Evolutionary conservation across 2,888 invertebrate species (phyloP).

Genomic region (Drosophila koepferae): DNA sequence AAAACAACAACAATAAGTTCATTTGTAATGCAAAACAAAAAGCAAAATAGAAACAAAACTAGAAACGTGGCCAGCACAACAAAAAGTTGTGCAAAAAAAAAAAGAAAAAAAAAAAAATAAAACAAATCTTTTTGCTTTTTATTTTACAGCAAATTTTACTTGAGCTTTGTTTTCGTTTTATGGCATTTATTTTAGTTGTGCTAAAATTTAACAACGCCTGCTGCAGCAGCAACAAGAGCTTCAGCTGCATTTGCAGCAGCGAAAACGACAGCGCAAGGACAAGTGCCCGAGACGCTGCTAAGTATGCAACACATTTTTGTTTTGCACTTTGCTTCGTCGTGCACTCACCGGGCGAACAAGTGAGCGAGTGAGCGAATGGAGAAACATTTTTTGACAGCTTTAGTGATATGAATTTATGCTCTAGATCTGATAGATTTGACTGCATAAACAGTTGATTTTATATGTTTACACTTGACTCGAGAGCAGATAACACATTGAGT

Average conservation of each 20-base stretch:
- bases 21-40: conserved; percentile 74
- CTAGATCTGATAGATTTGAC: conserved; percentile 16
- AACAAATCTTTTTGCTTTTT: background rate
- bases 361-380: background rate
- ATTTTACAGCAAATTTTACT: conserved; percentile 13
- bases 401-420: conserved; percentile 9
- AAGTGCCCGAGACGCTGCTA: conserved; percentile 64
- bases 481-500: background rate
- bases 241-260: conserved; percentile 10
- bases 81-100: conserved; percentile 17
- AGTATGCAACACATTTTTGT: conserved; percentile 69
- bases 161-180: conserved; percentile 26
- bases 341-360: conserved; percentile 3
- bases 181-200: conserved; percentile 51
- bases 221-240: conserved; percentile 25
- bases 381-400: background rate
- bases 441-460: conserved; percentile 25
- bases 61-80: conserved; percentile 36
- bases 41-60: conserved; percentile 41
- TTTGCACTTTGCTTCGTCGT: conserved; percentile 18
- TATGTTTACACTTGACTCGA: conserved; percentile 8
- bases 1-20: conserved; percentile 35
- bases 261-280: conserved; percentile 58
- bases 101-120: too few relatives aligned
- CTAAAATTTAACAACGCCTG: conserved; percentile 61